Evolutionary conservation across 1,140 invertebrate species (phyloP).

Genomic region (Trachymyrmex septentrionalis): DNA sequence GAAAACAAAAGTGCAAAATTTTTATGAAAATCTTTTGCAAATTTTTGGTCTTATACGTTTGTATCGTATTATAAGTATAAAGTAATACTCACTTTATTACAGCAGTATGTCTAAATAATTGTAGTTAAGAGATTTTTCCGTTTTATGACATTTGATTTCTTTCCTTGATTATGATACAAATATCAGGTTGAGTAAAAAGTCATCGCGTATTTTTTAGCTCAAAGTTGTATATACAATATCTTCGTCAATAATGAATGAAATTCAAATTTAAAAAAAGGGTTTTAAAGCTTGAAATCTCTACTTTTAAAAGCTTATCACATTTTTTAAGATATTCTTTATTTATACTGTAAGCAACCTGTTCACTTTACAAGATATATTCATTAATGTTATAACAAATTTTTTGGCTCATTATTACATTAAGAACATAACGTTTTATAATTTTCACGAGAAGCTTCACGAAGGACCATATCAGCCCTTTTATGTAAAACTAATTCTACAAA

Average conservation of each 20-base stretch:
- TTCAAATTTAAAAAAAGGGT: too few relatives aligned
- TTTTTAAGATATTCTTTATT: background rate
- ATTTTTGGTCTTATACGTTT: background rate
- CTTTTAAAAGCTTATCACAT: too few relatives aligned
- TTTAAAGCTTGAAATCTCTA: too few relatives aligned
- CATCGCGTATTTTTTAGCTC: too few relatives aligned
- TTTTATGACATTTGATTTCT: background rate
- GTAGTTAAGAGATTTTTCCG: background rate
- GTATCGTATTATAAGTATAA: background rate
- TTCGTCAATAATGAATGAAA: too few relatives aligned
- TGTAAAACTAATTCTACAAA: background rate
- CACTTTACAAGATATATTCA: conserved; percentile 7
- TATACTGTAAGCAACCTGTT: background rate
- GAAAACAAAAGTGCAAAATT: background rate
- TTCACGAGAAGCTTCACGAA: conserved; percentile 1
- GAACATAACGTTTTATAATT: background rate
- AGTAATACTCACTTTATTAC: background rate
- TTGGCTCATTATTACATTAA: background rate
- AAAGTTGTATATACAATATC: too few relatives aligned
- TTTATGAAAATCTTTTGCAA: background rate
- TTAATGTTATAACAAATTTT: background rate
- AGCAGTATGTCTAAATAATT: background rate
- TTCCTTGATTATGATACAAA: conserved; percentile 1
- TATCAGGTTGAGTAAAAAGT: too few relatives aligned
- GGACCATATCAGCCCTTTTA: conserved; percentile 23